Conservation (phyloP, 2,888 invertebrate species). For the Ormia ochracea region DNA sequence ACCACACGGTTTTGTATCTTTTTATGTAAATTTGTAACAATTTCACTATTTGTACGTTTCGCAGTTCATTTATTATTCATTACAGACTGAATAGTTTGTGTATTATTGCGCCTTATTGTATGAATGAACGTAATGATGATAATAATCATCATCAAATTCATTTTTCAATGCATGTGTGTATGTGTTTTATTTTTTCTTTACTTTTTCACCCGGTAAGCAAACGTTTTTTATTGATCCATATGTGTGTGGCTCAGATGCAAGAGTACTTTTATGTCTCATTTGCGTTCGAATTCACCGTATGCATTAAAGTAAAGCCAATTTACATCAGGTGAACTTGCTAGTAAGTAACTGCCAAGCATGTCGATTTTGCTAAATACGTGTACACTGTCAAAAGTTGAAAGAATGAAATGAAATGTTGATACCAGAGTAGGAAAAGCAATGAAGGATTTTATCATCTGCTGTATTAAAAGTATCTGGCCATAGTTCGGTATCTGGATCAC, state of each 20-base stretch:
- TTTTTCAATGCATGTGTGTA: not conserved
- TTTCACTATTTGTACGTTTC: conserved; percentile 60
- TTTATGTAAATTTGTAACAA: conserved; percentile 57
- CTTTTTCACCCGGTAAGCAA: too few species aligned
- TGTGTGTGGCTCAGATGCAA: not conserved
- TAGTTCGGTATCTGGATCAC: too few species aligned
- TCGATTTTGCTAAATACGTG: too few species aligned
- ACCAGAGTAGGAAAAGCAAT: too few species aligned
- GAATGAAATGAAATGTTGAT: too few species aligned
- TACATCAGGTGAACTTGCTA: too few species aligned
- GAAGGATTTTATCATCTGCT: too few species aligned
- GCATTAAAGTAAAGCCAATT: too few species aligned
- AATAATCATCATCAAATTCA: conserved; percentile 5
- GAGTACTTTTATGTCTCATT: not conserved
- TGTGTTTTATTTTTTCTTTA: too few species aligned
- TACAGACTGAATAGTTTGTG: conserved; percentile 56
- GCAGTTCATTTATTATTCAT: conserved; percentile 63
- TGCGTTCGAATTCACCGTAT: not conserved
- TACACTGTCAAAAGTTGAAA: too few species aligned
- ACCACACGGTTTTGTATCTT: not conserved
- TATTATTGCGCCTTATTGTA: conserved; percentile 50
- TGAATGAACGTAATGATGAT: conserved; percentile 28
- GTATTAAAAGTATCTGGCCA: too few species aligned
- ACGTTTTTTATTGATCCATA: not conserved
- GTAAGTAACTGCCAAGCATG: too few species aligned